Conservation (phyloP, 2,888 invertebrate species). For the Limenitis camilla region DNA sequence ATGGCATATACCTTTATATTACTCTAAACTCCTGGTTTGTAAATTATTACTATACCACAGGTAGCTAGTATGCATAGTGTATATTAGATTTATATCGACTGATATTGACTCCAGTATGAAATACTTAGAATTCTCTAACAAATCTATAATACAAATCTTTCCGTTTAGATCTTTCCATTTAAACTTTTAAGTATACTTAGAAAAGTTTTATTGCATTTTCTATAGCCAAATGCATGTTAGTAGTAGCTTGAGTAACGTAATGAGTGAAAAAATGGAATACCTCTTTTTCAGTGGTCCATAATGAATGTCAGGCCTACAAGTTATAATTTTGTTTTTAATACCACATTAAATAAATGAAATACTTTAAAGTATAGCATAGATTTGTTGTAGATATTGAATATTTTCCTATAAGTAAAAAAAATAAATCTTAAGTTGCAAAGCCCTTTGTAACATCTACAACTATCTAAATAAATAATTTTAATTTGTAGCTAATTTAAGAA, state of each 20-base stretch:
- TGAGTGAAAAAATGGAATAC: constrained; percentile 60
- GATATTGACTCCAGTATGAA: constrained; percentile 34
- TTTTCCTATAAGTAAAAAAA: too few relatives aligned
- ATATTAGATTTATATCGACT: constrained; percentile 57
- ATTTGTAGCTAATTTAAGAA: too few relatives aligned
- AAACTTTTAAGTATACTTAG: constrained; percentile 18
- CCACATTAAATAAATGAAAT: constrained; percentile 31
- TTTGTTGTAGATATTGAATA: too few relatives aligned
- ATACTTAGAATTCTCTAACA: constrained; percentile 1
- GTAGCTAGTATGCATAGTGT: too few relatives aligned
- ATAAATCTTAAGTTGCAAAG: too few relatives aligned
- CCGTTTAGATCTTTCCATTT: constrained; percentile 4
- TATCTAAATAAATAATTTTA: too few relatives aligned
- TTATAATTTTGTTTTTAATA: constrained; percentile 62
- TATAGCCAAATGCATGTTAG: constrained; percentile 24
- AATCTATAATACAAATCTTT: not conserved
- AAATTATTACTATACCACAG: too few relatives aligned
- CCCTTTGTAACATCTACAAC: too few relatives aligned
- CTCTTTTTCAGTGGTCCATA: constrained; percentile 71
- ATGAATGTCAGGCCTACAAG: constrained; percentile 57
- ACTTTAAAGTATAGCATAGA: too few relatives aligned
- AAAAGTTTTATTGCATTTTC: constrained; percentile 17
- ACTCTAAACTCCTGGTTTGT: too few relatives aligned
- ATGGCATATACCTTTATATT: too few relatives aligned
- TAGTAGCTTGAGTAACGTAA: constrained; percentile 29